Conservation (phyloP, 2,888 invertebrate species). For the Ryuthela nishihirai region DNA sequence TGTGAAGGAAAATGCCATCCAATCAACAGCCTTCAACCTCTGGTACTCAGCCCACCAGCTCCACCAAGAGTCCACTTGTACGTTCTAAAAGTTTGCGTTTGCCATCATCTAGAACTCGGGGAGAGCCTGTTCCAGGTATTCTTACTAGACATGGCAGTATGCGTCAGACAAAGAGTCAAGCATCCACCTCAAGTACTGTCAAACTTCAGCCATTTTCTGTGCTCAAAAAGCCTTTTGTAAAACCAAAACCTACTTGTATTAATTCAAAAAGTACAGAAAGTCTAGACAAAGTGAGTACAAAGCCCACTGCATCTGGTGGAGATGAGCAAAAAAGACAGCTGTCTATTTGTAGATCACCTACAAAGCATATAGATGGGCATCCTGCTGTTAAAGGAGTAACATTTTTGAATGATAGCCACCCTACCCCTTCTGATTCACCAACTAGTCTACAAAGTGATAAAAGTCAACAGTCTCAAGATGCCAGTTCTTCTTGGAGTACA, state of each 20-base stretch:
- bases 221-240: constrained; percentile 21
- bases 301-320: constrained; percentile 1
- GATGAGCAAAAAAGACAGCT: constrained; percentile 2
- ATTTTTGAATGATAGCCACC: constrained; percentile 5
- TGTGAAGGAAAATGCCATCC: constrained; percentile 7
- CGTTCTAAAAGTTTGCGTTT: constrained; percentile 33
- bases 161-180: constrained; percentile 8
- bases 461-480: constrained; percentile 26
- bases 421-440: constrained; percentile 27
- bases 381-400: not conserved
- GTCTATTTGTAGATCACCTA: constrained; percentile 4
- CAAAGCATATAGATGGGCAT: constrained; percentile 8
- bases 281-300: constrained; percentile 10
- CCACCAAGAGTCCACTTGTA: constrained; percentile 6
- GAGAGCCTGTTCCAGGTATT: constrained; percentile 8
- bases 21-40: constrained; percentile 5
- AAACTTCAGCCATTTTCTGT: constrained; percentile 11
- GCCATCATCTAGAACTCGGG: constrained; percentile 17
- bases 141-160: constrained; percentile 31
- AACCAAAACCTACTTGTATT: constrained; percentile 22
- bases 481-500: constrained; percentile 20
- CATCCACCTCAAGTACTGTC: not conserved
- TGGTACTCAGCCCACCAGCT: not conserved
- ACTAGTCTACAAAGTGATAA: constrained; percentile 32
- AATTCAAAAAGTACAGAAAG: constrained; percentile 28